Evolutionary conservation across 2,888 invertebrate genomes (phyloP), one percentile per base, ranked within the genome.

Genomic region (Ennomos fuscantarius): DNA sequence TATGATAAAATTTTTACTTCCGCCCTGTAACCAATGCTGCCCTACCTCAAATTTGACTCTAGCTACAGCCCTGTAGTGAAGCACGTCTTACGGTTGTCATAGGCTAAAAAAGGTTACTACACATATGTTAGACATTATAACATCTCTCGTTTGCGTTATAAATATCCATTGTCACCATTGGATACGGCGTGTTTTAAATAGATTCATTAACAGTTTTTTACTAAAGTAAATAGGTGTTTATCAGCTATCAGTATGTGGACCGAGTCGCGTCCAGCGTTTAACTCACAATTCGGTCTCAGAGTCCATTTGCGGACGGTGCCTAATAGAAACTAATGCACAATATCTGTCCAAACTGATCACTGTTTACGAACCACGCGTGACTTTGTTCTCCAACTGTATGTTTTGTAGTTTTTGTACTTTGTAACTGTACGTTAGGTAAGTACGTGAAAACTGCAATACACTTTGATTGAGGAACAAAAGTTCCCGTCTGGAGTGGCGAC

Each of bases 291-390:
- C 71, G 65, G 63, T 63, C 74, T 72, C 74, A 53, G 66, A 73
- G 69, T 80, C 81, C 81, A 81, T 84, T 82, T 72, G 68, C 60
- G 57, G 57, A 42, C 44, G 15, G 33, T 40, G 52, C 45, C 74
- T 88, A 87, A 88, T 79, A 78, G 80, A 81, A 86, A 89, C 76
- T 80, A 86, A 88, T 82, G 87, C 75, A 79, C 83, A 76, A 76
- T 82, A 82, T 81, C 78, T 78, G 85, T 87, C 86, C 76, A 62
- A 52, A 66, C 78, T 82, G 79, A 87, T 84, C 80, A 81, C 77
- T 77, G 73, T 87, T 88, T 88, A 89, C 84, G 83, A 69, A 62
- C 55, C 63, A 72, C 61, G 86, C 87, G 87, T 87, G 86, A 66
- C 68, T 62, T 24, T 56, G 61, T 69, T 69, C 72, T 73, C 76